Conservation (phyloP, 2,113 vertebrate species). For the Malurus melanocephalus region DNA sequence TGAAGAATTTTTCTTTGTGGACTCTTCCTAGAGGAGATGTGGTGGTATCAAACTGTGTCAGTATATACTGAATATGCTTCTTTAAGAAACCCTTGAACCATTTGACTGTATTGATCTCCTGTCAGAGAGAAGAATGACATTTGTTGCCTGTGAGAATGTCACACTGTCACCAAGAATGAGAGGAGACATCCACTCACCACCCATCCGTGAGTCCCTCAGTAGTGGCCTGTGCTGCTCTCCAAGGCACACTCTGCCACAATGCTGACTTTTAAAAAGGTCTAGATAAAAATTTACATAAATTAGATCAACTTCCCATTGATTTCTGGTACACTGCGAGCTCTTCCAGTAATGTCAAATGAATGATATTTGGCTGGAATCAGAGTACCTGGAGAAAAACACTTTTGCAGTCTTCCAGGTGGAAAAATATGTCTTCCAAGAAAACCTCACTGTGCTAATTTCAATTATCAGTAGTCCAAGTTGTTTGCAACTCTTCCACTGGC, state of each 20-base stretch:
- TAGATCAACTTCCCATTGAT: background rate
- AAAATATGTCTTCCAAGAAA: background rate
- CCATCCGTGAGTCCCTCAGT: background rate
- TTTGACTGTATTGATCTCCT: background rate
- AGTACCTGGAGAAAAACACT: background rate
- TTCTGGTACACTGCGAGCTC: background rate
- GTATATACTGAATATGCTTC: background rate
- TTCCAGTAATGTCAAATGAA: background rate
- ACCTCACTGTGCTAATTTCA: background rate
- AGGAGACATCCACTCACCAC: background rate
- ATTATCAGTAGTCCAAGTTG: background rate
- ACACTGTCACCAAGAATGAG: background rate
- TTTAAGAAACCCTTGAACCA: background rate
- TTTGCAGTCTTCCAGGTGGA: background rate
- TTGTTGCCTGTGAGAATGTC: background rate
- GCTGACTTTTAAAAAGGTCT: background rate
- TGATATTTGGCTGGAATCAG: background rate
- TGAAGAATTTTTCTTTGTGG: background rate
- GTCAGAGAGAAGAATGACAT: background rate
- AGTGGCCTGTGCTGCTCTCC: background rate
- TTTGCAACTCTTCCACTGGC: background rate
- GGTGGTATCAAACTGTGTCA: background rate
- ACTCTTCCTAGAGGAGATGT: background rate
- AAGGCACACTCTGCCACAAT: background rate
- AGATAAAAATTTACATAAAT: background rate